These are phyloP conservation scores for Cheilosia pagana DNA, from an alignment of 2,888 invertebrate genomes.

Conservation along the genomic window DNA sequence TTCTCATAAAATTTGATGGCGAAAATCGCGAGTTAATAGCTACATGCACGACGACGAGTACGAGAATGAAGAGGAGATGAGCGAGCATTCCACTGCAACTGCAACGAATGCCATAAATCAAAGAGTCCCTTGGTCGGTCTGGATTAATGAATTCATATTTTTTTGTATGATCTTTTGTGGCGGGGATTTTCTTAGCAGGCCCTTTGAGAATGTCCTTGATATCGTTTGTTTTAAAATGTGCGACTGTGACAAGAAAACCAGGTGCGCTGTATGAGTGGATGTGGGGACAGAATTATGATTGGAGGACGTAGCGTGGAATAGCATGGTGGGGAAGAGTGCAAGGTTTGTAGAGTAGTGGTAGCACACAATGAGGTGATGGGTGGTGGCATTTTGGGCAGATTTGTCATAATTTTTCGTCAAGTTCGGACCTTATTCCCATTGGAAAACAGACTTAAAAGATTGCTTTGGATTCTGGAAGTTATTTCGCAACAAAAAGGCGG, in stretches of 20 bases:
- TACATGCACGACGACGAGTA: conserved; percentile 1
- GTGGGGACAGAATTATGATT: neutral
- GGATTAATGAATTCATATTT: conserved; percentile 47
- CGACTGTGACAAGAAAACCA: conserved; percentile 8
- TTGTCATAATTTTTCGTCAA: too few species aligned
- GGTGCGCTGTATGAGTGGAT: conserved; percentile 18
- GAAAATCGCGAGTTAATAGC: conserved; percentile 31
- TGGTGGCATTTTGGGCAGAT: too few species aligned
- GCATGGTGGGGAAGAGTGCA: neutral
- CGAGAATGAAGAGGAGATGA: conserved; percentile 8
- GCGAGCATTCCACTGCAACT: conserved; percentile 36
- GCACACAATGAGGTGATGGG: too few species aligned
- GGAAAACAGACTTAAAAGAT: too few species aligned
- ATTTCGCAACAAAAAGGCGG: too few species aligned
- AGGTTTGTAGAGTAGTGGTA: too few species aligned
- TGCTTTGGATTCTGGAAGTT: too few species aligned
- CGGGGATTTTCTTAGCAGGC: neutral
- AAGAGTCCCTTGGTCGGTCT: conserved; percentile 24
- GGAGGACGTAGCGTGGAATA: neutral
- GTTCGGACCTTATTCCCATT: too few species aligned
- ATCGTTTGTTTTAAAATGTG: conserved; percentile 14
- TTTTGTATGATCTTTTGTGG: conserved; percentile 25
- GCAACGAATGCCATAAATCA: conserved; percentile 36
- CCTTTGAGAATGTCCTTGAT: conserved; percentile 14
- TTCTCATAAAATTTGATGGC: conserved; percentile 34